Percentiles rank a stretch among this genome's conserved stretches.
phyloP scores from a whole-genome alignment of 2,113 vertebrate genomes.

The Pampusana beccarii region DNA sequence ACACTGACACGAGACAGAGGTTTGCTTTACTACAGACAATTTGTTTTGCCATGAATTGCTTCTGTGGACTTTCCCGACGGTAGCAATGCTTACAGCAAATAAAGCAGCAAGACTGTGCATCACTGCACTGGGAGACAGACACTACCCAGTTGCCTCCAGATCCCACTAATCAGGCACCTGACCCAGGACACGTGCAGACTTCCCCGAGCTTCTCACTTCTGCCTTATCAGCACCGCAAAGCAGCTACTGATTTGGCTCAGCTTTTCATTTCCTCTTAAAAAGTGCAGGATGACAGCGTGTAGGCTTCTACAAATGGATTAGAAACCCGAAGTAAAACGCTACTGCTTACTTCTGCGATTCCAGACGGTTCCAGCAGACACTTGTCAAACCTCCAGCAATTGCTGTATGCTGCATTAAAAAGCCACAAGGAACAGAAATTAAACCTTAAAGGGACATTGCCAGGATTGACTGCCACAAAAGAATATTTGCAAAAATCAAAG shows the following conservation, averaged over 20 bases:
- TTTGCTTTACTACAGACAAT: background rate
- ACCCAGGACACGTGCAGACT: background rate
- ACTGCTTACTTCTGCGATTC: background rate
- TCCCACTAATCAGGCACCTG: background rate
- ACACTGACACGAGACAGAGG: background rate
- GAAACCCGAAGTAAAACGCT: background rate
- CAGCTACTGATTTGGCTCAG: background rate
- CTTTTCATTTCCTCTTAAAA: background rate
- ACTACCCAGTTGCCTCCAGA: background rate
- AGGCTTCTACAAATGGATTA: background rate
- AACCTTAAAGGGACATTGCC: background rate
- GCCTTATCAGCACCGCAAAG: background rate
- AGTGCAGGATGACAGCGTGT: background rate
- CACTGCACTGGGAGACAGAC: background rate
- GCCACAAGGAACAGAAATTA: background rate
- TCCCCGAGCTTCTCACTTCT: background rate
- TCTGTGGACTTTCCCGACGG: background rate
- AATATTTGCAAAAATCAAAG: background rate
- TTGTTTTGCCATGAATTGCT: background rate
- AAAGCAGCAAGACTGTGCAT: background rate
- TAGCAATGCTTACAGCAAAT: background rate
- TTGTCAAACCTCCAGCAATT: background rate
- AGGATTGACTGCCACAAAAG: background rate
- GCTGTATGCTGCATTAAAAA: background rate
- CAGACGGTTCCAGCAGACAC: background rate